phyloP scores from a whole-genome alignment of 2,888 invertebrate genomes.

The Beris morrisii region DNA sequence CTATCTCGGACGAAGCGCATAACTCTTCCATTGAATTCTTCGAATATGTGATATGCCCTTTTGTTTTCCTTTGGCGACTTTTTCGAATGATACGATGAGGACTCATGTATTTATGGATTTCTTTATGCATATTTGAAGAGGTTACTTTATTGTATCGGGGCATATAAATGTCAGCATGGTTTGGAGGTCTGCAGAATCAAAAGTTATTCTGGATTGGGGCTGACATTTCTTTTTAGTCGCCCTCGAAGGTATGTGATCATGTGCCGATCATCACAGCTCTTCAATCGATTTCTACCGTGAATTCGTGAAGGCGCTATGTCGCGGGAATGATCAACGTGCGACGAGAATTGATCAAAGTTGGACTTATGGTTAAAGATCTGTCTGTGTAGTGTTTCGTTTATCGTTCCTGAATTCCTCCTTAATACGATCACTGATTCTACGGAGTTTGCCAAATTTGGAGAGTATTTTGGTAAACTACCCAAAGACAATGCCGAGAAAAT shows the following conservation, averaged over 20 bases:
- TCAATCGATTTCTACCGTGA: constrained; percentile 2
- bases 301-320: constrained; percentile 36
- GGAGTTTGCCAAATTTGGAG: constrained; percentile 35
- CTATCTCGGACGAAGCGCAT: constrained; percentile 18
- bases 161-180: constrained; percentile 29
- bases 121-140: constrained; percentile 25
- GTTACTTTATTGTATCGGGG: constrained; percentile 33
- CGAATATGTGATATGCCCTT: constrained; percentile 18
- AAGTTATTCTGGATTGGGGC: constrained; percentile 1
- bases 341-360: constrained; percentile 16
- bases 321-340: constrained; percentile 30
- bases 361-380: not conserved
- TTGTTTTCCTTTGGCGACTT: not conserved
- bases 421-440: constrained; percentile 38
- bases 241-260: not conserved
- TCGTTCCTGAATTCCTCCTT: constrained; percentile 34
- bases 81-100: not conserved
- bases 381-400: constrained; percentile 20
- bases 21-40: constrained; percentile 34
- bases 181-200: constrained; percentile 32
- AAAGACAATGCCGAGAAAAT: constrained; percentile 17
- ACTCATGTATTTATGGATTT: constrained; percentile 44
- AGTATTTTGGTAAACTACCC: constrained; percentile 33
- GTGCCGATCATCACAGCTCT: constrained; percentile 2
- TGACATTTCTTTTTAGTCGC: too few species aligned